Evolutionary conservation across 2,797 vertebrate genomes (phyloP).

Genomic region (Clarias laeviceps): DNA sequence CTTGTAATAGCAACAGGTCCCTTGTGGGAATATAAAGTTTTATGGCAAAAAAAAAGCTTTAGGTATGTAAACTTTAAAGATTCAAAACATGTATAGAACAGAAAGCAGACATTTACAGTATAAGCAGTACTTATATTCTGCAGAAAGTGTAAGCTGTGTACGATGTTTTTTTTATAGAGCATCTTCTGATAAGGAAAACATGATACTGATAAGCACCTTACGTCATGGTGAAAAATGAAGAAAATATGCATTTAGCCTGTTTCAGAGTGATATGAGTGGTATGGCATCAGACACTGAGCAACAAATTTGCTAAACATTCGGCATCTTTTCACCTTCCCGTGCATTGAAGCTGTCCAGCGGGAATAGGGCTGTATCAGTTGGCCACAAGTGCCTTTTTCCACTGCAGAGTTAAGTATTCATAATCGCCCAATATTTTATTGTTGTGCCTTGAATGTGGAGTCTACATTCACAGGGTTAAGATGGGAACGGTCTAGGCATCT

Average conservation of each 20-base stretch:
- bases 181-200: conserved; percentile 24
- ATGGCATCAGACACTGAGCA: conserved; percentile 24
- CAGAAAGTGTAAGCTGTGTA: not conserved
- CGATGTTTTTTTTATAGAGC: not conserved
- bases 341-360: conserved; percentile 67
- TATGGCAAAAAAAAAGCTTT: conserved; percentile 43
- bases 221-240: conserved; percentile 16
- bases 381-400: conserved; percentile 74
- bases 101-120: not conserved
- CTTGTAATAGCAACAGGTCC: conserved; percentile 57
- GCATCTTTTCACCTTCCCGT: conserved; percentile 65
- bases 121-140: not conserved
- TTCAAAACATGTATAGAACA: not conserved
- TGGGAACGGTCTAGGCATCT: conserved; percentile 67
- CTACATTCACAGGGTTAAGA: conserved; percentile 70
- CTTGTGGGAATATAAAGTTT: conserved; percentile 46
- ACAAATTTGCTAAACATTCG: conserved; percentile 32
- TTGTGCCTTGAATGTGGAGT: conserved; percentile 63
- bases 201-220: conserved; percentile 47
- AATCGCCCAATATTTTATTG: conserved; percentile 75
- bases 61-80: not conserved
- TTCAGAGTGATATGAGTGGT: conserved; percentile 26
- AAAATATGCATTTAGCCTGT: conserved; percentile 28
- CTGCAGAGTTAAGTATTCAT: conserved; percentile 70
- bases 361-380: conserved; percentile 71